Percentiles rank a stretch among this genome's conserved stretches.
Conservation (phyloP, 2,888 invertebrate genomes). For the Agelastica alni region DNA sequence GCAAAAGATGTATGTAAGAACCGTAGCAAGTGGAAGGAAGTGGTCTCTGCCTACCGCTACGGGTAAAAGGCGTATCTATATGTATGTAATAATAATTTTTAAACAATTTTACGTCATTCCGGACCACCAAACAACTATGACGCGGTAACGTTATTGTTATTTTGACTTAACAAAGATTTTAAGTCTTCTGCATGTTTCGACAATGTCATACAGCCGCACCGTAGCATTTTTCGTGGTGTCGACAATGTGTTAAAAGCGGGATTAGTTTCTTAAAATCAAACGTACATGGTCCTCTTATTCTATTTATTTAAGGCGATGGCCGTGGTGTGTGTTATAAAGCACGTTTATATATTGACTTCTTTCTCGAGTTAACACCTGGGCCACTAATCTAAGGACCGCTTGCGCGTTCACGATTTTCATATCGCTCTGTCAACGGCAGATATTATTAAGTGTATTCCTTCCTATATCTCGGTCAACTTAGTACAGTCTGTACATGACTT, state of each 20-base stretch:
- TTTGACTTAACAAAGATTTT: too few relatives aligned
- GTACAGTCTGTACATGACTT: conserved; percentile 1
- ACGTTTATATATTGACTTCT: conserved; percentile 29
- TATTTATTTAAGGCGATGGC: conserved; percentile 26
- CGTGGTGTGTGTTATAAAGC: conserved; percentile 25
- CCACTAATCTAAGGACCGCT: conserved; percentile 45
- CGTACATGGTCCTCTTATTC: conserved; percentile 12
- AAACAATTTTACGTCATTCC: too few relatives aligned
- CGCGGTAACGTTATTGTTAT: too few relatives aligned
- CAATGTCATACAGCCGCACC: too few relatives aligned
- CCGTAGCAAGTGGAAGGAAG: too few relatives aligned
- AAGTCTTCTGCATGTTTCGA: too few relatives aligned
- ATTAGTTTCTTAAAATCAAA: conserved; percentile 23
- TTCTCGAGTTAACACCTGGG: conserved; percentile 49
- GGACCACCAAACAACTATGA: too few relatives aligned
- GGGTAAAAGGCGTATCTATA: too few relatives aligned
- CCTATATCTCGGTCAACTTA: conserved; percentile 24
- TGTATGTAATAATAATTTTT: too few relatives aligned
- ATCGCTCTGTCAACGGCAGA: conserved; percentile 31
- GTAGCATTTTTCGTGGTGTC: too few relatives aligned
- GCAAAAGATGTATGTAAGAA: too few relatives aligned
- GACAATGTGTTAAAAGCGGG: conserved; percentile 14
- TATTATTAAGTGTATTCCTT: conserved; percentile 1
- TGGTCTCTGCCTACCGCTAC: too few relatives aligned
- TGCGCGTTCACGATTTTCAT: conserved; percentile 45